Percentiles rank a stretch among this genome's conserved stretches.
phyloP scores from a whole-genome alignment of 2,797 vertebrate species.

The Pseudopleuronectes americanus region DNA sequence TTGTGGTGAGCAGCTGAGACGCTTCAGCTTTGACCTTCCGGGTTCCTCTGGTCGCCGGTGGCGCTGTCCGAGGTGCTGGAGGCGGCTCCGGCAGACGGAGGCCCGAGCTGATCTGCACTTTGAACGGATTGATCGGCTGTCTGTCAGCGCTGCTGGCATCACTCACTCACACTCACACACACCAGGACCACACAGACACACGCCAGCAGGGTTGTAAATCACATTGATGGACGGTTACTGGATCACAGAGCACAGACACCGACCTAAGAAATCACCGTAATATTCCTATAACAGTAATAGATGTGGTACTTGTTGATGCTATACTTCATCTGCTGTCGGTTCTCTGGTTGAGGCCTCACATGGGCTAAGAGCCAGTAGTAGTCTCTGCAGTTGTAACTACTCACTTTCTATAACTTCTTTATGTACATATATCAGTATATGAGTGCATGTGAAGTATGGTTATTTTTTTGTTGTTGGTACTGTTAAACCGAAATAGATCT shows the following conservation, averaged over 20 bases:
- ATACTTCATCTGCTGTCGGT: conserved; percentile 16
- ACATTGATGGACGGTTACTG: conserved; percentile 51
- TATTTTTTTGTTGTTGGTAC: no score
- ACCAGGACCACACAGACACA: conserved; percentile 43
- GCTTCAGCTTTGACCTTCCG: background rate
- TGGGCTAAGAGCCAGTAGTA: no score
- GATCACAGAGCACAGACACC: conserved; percentile 36
- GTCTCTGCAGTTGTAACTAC: no score
- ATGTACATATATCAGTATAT: no score
- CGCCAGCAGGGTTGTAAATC: conserved; percentile 55
- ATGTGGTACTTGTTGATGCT: conserved; percentile 44
- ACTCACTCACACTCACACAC: conserved; percentile 42
- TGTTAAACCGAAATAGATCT: background rate
- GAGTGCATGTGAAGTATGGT: no score
- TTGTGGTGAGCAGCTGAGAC: conserved; percentile 1
- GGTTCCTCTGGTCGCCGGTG: conserved; percentile 28
- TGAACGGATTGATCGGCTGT: conserved; percentile 78
- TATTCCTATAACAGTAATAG: conserved; percentile 50
- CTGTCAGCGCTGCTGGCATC: conserved; percentile 73
- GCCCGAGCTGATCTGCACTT: conserved; percentile 68
- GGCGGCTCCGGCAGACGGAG: conserved; percentile 54
- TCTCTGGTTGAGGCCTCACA: conserved; percentile 8
- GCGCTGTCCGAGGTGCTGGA: conserved; percentile 79
- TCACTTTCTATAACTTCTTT: no score
- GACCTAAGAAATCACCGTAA: conserved; percentile 44